A percentile compares a stretch with the other conserved stretches of the same genome.
phyloP scores from a whole-genome alignment of 1,140 invertebrate genomes.

The Trissolcus basalis region DNA sequence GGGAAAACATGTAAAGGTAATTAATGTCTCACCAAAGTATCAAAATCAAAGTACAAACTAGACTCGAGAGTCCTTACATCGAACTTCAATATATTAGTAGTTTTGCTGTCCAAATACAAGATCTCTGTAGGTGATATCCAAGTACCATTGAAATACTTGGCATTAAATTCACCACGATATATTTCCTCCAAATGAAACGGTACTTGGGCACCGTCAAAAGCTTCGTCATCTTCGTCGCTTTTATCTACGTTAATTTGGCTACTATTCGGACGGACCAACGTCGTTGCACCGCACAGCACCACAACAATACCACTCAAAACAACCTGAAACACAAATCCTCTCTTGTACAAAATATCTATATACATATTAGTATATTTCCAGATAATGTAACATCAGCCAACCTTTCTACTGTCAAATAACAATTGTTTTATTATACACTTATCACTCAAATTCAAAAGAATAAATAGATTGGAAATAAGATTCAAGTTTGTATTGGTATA shows the following conservation, averaged over 20 bases:
- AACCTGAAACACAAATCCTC: conserved; percentile 22
- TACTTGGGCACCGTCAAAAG: conserved; percentile 42
- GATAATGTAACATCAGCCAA: too few relatives aligned
- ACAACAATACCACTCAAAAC: conserved; percentile 23
- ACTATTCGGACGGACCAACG: conserved; percentile 23
- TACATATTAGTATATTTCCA: too few relatives aligned
- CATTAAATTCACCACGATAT: conserved; percentile 52
- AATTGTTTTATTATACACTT: too few relatives aligned
- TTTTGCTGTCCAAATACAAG: conserved; percentile 48
- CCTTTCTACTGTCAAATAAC: too few relatives aligned
- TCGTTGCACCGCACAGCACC: conserved; percentile 4
- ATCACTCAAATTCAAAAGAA: too few relatives aligned
- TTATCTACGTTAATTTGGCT: conserved; percentile 35
- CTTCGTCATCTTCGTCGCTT: conserved; percentile 38
- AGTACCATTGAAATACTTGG: conserved; percentile 66
- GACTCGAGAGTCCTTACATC: conserved; percentile 54
- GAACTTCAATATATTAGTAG: conserved; percentile 56
- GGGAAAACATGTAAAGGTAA: too few relatives aligned
- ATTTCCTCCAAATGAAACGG: conserved; percentile 63
- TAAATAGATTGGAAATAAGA: not conserved
- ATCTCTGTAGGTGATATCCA: conserved; percentile 68
- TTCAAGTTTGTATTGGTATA: not conserved
- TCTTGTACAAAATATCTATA: too few relatives aligned
- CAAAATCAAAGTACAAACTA: conserved; percentile 44
- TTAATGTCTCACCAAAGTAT: conserved; percentile 35